Percentiles rank a stretch among this genome's conserved stretches.
Conservation (phyloP, 1,140 invertebrate genomes). For the Aphidius gifuensis region DNA sequence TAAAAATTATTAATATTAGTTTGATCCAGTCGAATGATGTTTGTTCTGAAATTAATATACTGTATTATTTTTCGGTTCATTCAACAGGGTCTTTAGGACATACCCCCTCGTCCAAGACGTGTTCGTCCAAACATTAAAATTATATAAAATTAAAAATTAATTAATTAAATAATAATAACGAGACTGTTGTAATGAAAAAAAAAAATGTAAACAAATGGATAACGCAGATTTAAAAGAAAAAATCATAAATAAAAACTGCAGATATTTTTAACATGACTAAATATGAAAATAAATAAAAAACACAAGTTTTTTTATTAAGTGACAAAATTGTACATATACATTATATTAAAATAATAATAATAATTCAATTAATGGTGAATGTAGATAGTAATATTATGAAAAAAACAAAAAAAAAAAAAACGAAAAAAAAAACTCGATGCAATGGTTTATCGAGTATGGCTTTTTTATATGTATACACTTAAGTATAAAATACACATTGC, state of each 20-base stretch:
- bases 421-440: too few relatives aligned
- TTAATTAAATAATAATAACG: background rate
- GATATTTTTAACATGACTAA: conserved; percentile 52
- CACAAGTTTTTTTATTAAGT: conserved; percentile 21
- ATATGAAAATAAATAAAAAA: conserved; percentile 31
- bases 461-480: conserved; percentile 49
- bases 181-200: conserved; percentile 9
- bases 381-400: conserved; percentile 44
- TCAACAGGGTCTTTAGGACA: conserved; percentile 27
- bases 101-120: conserved; percentile 13
- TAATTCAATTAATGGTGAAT: conserved; percentile 42
- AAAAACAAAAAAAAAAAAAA: background rate
- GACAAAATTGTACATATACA: conserved; percentile 44
- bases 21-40: conserved; percentile 8
- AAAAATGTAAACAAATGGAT: background rate
- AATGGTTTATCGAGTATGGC: conserved; percentile 36
- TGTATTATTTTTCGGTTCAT: conserved; percentile 16
- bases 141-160: conserved; percentile 8
- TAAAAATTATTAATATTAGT: conserved; percentile 5
- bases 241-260: conserved; percentile 19
- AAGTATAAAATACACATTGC: background rate
- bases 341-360: conserved; percentile 13
- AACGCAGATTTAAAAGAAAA: conserved; percentile 15
- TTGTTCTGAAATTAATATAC: conserved; percentile 2
- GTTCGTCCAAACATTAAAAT: conserved; percentile 18